Percentiles rank a stretch among this genome's conserved stretches.
phyloP scores from a whole-genome alignment of 2,888 invertebrate species.

The Timema cristinae region DNA sequence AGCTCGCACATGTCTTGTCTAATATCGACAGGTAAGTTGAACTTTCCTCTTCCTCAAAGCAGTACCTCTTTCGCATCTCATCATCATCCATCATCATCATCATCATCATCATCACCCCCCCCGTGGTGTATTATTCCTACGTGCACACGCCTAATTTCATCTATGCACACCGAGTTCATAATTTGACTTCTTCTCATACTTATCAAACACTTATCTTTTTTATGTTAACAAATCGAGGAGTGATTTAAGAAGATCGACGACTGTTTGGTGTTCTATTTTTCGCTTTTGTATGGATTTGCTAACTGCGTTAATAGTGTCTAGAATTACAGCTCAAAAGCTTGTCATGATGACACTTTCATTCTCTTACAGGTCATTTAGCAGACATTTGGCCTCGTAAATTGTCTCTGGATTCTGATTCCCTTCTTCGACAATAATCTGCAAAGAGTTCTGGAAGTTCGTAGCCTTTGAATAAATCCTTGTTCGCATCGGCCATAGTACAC shows the following conservation, averaged over 20 bases:
- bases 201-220: neutral
- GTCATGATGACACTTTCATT: neutral
- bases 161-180: neutral
- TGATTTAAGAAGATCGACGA: neutral
- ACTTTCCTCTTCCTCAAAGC: neutral
- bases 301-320: neutral
- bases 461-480: slow-evolving; percentile 3
- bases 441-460: neutral
- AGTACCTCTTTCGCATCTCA: neutral
- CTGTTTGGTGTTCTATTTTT: neutral
- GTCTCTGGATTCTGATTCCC: neutral
- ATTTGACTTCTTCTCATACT: neutral
- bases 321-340: neutral
- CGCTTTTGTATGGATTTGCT: neutral
- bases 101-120: too few species aligned
- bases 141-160: neutral
- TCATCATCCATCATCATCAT: too few species aligned
- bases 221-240: neutral
- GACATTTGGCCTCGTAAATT: neutral
- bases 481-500: neutral
- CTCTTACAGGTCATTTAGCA: neutral
- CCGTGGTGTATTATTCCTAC: neutral
- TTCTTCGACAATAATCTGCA: neutral
- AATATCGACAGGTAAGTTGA: neutral
- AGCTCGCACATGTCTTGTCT: neutral